Evolutionary conservation across 92 coral and sea anemone species (phyloP), one percentile per base, ranked within the genome.

Genomic region (Actinernus sp.): DNA sequence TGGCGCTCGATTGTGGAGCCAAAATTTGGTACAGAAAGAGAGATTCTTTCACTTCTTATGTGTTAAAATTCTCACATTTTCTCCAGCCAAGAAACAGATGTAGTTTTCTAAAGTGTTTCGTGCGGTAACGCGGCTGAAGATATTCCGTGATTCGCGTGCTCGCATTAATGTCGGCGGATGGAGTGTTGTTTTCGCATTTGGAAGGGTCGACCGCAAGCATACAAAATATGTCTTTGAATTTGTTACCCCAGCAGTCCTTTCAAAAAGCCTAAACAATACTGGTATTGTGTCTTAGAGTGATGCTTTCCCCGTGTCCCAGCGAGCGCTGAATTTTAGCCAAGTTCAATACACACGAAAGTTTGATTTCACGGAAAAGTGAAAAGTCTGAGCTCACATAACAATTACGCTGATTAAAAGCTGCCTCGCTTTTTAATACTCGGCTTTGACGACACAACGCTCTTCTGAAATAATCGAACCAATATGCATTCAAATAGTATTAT

Each of bases 141-240:
- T 48, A 16, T 83, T 83, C 71, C 90, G 90, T 83, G 90, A 83
- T 83, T 58, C 51, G 38, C 63, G 28, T 47, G 40, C 69, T 84
- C 75, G 65, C 44, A 46, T 36, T 31, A 36, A 36, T 78, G 85
- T 68, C 85, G 71, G 70, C 46, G 48, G 5, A 61, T 43, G 64
- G 32, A 50, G 46, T 51, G 78, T 68, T 84, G 90, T 76, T 84
- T 84, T 84, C 65, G 68, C 76, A 61, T 69, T 76, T 73, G 59
- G 51, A 40, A 31, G 38, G 61, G 31, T 63, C 61, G 73, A 84
- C 90, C 90, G 43, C 90, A 84, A 84, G 85, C 76, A 84, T 77
- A 83, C 54, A 60, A 76, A 84, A 74, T 76, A 68, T 76, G 79
- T 58, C 80, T 40, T 76, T 68, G 73, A 84, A 62, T 55, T 61